A percentile compares a stretch with the other conserved stretches of the same genome.
Conservation (phyloP, 2,113 vertebrate species). For the Neofelis nebulosa region DNA sequence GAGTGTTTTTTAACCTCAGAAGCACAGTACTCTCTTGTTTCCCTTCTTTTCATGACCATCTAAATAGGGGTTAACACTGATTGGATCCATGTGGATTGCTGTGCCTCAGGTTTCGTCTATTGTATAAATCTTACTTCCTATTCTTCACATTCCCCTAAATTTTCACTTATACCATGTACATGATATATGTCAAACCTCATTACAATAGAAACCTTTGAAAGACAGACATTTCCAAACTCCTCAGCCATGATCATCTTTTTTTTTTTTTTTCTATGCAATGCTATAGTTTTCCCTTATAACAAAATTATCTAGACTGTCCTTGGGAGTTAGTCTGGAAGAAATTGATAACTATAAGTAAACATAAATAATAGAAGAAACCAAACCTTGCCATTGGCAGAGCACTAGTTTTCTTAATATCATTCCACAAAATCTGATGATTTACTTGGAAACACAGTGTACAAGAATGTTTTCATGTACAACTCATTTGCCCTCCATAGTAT, state of each 20-base stretch:
- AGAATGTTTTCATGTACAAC: not conserved
- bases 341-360: not conserved
- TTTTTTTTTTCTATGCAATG: not conserved
- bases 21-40: not conserved
- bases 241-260: not conserved
- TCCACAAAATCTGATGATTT: not conserved
- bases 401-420: not conserved
- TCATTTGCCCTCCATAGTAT: not conserved
- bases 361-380: constrained; percentile 2
- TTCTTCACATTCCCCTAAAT: not conserved
- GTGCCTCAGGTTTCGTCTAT: not conserved
- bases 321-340: constrained; percentile 5
- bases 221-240: not conserved
- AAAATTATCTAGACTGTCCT: not conserved
- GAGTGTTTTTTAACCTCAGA: not conserved
- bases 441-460: not conserved
- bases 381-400: not conserved
- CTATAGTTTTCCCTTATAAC: not conserved
- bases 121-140: not conserved
- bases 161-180: not conserved
- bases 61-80: not conserved
- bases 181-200: not conserved
- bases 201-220: constrained; percentile 2
- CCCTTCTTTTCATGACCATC: not conserved
- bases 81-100: not conserved